Evolutionary conservation across 2,797 vertebrate genomes (phyloP), one percentile per base, ranked within the genome.

Genomic region (Bucorvus abyssinicus): DNA sequence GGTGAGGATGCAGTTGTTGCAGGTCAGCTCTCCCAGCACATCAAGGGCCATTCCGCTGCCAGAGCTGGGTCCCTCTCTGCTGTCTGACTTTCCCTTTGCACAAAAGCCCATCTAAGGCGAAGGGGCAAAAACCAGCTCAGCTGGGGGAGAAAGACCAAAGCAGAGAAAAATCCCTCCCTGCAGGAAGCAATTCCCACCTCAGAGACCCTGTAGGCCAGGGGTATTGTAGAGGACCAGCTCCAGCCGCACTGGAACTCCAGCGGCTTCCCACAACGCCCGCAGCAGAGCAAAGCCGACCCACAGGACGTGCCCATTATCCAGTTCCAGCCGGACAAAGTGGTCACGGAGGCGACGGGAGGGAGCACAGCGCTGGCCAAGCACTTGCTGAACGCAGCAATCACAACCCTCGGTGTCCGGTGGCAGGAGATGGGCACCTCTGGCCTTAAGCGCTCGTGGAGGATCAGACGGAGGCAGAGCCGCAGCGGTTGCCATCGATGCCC

Each of bases 361-460:
- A 79, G 47, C 27, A 34, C 14, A 50, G 61, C 42, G 13, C 47
- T 1, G 1, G 60, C 26, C 44, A 67, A 44, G 4, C 44, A 44
- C 50, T 17, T 12, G n/a, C 27, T n/a, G 44, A 79, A 77, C 1
- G 50, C 65, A 59, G 26, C 85, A 82, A 82, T 42, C 42, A n/a
- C 1, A 1, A 53, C 40, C 32, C 14, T 38, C 45, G 16, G 11
- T 4, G 15, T 47, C 63, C 3, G 0, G 44, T 36, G 65, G 24
- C 44, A 70, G 29, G 14, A 63, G n/a, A 26, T 26, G 38, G 12
- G 32, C 27, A 21, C 18, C 34, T 63, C 45, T 18, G n/a, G 44
- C 40, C 19, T 44, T 24, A 20, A 71, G 64, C 14, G 12, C 44
- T 86, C 29, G 1, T 2, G 10, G 36, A 68, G 27, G 44, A 68